These are phyloP conservation scores for Oscheius myriophilus DNA, from an alignment of 2,888 invertebrate genomes.

Conservation along the genomic window DNA sequence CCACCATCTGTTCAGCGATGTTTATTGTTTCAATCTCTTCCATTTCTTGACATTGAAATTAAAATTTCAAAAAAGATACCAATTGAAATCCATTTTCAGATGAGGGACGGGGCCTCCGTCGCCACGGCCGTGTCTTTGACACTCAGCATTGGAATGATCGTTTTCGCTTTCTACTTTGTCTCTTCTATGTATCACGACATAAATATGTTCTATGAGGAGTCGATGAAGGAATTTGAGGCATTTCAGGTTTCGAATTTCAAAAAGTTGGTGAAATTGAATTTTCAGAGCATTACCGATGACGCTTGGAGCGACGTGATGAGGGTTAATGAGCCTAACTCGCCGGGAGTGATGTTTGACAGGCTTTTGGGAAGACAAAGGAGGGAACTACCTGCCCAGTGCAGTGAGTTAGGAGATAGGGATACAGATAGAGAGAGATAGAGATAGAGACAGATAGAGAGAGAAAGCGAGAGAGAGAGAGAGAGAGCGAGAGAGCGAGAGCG, in stretches of 20 bases:
- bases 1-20: not conserved
- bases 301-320: constrained; percentile 44
- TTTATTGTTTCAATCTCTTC: not conserved
- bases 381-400: constrained; percentile 25
- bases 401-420: not conserved
- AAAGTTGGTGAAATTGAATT: not conserved
- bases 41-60: not conserved
- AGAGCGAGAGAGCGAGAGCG: constrained; percentile 10
- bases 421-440: constrained; percentile 16
- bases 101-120: constrained; percentile 37
- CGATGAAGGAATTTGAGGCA: constrained; percentile 33
- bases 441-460: not conserved
- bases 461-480: constrained; percentile 5
- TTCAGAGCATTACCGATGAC: constrained; percentile 37
- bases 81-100: constrained; percentile 4
- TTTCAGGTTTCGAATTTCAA: constrained; percentile 30
- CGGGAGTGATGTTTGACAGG: constrained; percentile 15
- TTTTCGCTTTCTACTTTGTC: constrained; percentile 40
- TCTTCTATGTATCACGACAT: constrained; percentile 42
- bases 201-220: constrained; percentile 44
- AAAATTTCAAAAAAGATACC: too few species aligned
- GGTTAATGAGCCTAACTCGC: constrained; percentile 21
- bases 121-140: constrained; percentile 42
- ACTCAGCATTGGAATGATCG: constrained; percentile 39
- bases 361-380: constrained; percentile 19